Evolutionary conservation across 2,113 vertebrate species (phyloP), one percentile per base, ranked within the genome.

Genomic region (Antechinus stuartii): DNA sequence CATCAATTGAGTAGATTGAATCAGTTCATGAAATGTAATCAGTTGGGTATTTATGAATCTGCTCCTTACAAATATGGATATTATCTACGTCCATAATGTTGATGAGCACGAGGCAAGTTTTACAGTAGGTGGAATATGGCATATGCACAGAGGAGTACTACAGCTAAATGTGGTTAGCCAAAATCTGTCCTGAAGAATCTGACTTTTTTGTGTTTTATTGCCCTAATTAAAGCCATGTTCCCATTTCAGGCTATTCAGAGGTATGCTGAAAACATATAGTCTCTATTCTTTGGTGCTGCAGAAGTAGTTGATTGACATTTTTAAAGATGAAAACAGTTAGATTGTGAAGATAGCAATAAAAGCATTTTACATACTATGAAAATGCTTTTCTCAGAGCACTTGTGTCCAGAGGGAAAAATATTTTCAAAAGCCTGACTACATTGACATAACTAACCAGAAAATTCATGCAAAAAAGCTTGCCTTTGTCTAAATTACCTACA

Each of bases 41-140:
- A 90, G 84, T 76, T 47, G 91, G 61, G 93, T n/a, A 92, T 95
- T 96, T 94, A 95, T 0, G 8, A 93, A 92, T 55, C 53, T 56
- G 30, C 93, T 95, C 84, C 90, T 94, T 94, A 93, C 35, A 9
- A 54, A 54, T 92, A 68, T 90, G 92, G 90, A 95, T 96, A 94
- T 95, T 91, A 94, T 95, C 89, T 91, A 16, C 93, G 61, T 89
- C 84, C 91, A 96, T 35, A 93, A 57, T 27, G 54, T 68, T 96
- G 95, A 95, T 7, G 27, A 96, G 92, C 30, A 93, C 93, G 93
- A 97, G 92, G 92, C 96, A 97, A 96, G 95, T 94, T 94, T 92
- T 46, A 95, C 49, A 56, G 22, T n/a, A 10, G 56, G 49, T 50
- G 92, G 27, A 96, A 84, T 84, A n/a, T 84, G 35, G 16, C n/a